phyloP scores from a whole-genome alignment of 2,888 invertebrate genomes.

The Sinodicranocentrus sp. region DNA sequence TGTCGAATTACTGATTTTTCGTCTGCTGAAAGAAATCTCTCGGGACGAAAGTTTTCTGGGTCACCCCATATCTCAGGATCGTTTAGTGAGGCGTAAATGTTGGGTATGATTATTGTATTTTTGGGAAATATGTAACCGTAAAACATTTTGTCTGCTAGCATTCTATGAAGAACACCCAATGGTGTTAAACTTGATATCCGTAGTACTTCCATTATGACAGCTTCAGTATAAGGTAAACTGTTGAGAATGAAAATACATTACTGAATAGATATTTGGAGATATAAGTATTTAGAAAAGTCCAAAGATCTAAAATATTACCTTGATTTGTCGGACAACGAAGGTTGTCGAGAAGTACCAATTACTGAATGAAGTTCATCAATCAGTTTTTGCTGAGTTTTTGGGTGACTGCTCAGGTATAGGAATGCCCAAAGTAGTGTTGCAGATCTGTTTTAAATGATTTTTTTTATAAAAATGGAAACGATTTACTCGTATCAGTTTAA shows the following conservation, averaged over 20 bases:
- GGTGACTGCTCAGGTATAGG: constrained; percentile 51
- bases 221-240: constrained; percentile 33
- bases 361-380: constrained; percentile 61
- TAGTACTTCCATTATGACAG: constrained; percentile 61
- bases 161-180: constrained; percentile 67
- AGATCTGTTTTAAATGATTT: constrained; percentile 28
- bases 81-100: constrained; percentile 63
- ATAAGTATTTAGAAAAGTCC: no score
- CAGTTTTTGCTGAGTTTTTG: constrained; percentile 52
- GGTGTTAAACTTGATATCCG: constrained; percentile 66
- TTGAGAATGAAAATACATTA: background rate
- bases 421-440: constrained; percentile 56
- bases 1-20: constrained; percentile 39
- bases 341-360: constrained; percentile 42
- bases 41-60: constrained; percentile 74
- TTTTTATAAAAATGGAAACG: background rate
- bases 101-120: constrained; percentile 67
- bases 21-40: constrained; percentile 69
- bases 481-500: background rate
- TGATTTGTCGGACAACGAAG: constrained; percentile 54
- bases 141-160: constrained; percentile 41
- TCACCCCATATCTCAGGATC: constrained; percentile 73
- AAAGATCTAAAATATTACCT: constrained; percentile 7
- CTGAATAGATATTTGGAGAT: background rate
- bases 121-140: constrained; percentile 68